These are phyloP conservation scores for Drosophila antonietae DNA, from an alignment of 2,888 invertebrate genomes.

Conservation along the genomic window DNA sequence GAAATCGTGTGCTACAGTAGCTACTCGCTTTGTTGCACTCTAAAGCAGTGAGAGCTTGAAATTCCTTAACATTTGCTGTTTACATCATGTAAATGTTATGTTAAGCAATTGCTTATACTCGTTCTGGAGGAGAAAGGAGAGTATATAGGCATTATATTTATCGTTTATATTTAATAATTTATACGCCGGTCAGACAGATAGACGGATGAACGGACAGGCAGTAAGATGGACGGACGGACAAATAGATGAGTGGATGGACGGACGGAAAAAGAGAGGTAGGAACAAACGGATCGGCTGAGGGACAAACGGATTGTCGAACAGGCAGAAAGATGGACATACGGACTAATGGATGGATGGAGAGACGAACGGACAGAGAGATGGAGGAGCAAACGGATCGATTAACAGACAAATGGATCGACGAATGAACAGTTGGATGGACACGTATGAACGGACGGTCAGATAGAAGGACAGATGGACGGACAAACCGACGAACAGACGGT, in stretches of 20 bases:
- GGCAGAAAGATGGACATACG: background rate
- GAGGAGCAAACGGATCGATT: background rate
- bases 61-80: slow-evolving; percentile 1
- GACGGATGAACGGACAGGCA: background rate
- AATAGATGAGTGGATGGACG: background rate
- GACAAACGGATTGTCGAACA: background rate
- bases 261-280: background rate
- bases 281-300: background rate
- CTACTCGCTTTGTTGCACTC: slow-evolving; percentile 10
- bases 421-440: too few relatives aligned
- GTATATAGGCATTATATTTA: background rate
- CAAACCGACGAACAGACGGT: background rate
- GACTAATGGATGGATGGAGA: too few relatives aligned
- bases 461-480: background rate
- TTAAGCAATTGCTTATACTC: background rate
- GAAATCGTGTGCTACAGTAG: slow-evolving; percentile 28
- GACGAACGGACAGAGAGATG: too few relatives aligned
- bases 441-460: too few relatives aligned
- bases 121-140: too few relatives aligned
- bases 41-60: background rate
- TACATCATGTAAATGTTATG: slow-evolving; percentile 1
- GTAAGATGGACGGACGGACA: background rate
- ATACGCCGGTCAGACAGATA: background rate
- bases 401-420: too few relatives aligned
- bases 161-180: too few relatives aligned